Conservation (phyloP, 2,797 vertebrate genomes). For the Mycteria americana region DNA sequence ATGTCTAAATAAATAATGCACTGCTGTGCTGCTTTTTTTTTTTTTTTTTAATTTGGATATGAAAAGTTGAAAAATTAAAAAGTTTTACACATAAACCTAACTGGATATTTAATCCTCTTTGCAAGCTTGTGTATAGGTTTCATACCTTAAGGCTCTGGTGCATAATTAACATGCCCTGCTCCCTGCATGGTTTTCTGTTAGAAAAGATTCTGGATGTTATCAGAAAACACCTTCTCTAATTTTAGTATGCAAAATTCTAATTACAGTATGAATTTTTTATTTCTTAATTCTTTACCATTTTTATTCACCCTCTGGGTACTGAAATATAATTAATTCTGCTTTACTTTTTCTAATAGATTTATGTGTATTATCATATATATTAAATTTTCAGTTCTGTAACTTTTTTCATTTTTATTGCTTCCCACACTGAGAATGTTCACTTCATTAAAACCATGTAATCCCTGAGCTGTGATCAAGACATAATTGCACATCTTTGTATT, state of each 20-base stretch:
- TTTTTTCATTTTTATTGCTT: slow-evolving; percentile 69
- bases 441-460: slow-evolving; percentile 75
- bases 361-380: slow-evolving; percentile 82
- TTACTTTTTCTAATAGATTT: slow-evolving; percentile 72
- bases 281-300: slow-evolving; percentile 70
- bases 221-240: slow-evolving; percentile 55
- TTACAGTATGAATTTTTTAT: slow-evolving; percentile 75
- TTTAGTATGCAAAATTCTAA: slow-evolving; percentile 65
- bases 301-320: slow-evolving; percentile 59
- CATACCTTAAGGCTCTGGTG: neutral
- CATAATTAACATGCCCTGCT: slow-evolving; percentile 22
- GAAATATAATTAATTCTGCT: slow-evolving; percentile 72
- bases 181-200: neutral
- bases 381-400: slow-evolving; percentile 72
- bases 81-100: neutral
- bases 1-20: neutral
- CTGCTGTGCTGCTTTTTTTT: neutral
- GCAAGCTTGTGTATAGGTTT: neutral
- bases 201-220: slow-evolving; percentile 48
- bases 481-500: slow-evolving; percentile 64
- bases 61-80: slow-evolving; percentile 20
- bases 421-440: slow-evolving; percentile 46
- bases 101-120: slow-evolving; percentile 19
- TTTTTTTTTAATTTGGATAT: neutral
- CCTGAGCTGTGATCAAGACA: slow-evolving; percentile 57